Percentiles rank a stretch among this genome's conserved stretches.
Conservation (phyloP, 2,888 invertebrate genomes). For the Dolichopus griseipennis region DNA sequence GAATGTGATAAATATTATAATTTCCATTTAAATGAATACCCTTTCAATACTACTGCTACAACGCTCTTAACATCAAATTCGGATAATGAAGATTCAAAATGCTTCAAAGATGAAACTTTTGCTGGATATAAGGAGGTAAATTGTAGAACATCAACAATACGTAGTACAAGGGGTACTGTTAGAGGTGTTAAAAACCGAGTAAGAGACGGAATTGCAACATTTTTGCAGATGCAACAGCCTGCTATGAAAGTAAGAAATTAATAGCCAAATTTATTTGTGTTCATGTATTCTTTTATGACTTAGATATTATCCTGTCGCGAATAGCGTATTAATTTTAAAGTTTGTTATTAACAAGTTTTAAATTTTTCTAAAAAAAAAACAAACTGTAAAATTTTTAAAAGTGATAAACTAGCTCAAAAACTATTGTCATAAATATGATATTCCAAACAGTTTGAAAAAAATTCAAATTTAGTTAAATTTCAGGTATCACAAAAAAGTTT, state of each 20-base stretch:
- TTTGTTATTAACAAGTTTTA: no score
- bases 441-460: no score
- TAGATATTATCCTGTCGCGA: no score
- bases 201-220: constrained; percentile 90
- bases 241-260: constrained; percentile 62
- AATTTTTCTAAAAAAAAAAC: no score
- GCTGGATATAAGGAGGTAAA: constrained; percentile 64
- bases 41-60: constrained; percentile 23
- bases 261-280: no score
- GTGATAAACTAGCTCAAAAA: no score
- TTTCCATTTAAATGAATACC: constrained; percentile 66
- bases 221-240: constrained; percentile 71
- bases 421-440: no score
- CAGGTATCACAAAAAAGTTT: no score
- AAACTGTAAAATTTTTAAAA: no score
- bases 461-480: no score
- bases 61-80: constrained; percentile 17
- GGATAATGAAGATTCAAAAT: constrained; percentile 23
- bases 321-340: no score
- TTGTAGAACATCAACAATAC: constrained; percentile 63
- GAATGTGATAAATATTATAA: constrained; percentile 73
- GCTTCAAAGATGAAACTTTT: constrained; percentile 56
- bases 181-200: constrained; percentile 91
- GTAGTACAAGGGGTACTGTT: constrained; percentile 86
- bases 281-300: no score